phyloP scores from a whole-genome alignment of 2,113 vertebrate species.

The Emydocephalus ijimae region DNA sequence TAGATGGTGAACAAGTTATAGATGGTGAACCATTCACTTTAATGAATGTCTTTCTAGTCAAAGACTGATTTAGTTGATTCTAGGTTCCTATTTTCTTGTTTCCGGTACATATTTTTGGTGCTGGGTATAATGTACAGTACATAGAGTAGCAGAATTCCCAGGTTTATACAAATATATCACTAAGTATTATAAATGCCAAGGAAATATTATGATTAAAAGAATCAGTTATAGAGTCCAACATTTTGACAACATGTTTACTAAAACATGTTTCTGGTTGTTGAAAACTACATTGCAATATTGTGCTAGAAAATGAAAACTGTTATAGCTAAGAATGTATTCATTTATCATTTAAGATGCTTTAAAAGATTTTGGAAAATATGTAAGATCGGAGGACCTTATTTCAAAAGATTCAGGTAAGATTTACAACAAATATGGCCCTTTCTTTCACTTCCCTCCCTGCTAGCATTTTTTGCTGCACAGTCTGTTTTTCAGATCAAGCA shows the following conservation, averaged over 20 bases:
- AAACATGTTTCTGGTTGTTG: neutral
- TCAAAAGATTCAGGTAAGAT: neutral
- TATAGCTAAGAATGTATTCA: neutral
- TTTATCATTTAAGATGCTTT: slow-evolving; percentile 13
- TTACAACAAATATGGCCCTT: neutral
- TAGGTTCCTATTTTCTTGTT: neutral
- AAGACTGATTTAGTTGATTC: neutral
- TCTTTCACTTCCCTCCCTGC: no score
- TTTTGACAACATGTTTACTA: neutral
- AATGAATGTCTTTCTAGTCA: neutral
- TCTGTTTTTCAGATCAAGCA: neutral
- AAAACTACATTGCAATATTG: neutral
- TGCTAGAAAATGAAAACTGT: neutral
- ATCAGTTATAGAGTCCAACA: neutral
- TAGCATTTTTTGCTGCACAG: neutral
- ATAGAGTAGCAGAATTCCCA: neutral
- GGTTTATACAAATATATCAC: neutral
- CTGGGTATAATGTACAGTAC: neutral
- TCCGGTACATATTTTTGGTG: neutral
- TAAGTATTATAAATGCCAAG: neutral
- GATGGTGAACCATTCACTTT: no score
- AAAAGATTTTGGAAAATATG: neutral
- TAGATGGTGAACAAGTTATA: no score
- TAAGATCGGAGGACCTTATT: neutral
- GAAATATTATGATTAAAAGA: neutral